Evolutionary conservation across 2,113 vertebrate species (phyloP).

Genomic region (Leptosomus discolor): DNA sequence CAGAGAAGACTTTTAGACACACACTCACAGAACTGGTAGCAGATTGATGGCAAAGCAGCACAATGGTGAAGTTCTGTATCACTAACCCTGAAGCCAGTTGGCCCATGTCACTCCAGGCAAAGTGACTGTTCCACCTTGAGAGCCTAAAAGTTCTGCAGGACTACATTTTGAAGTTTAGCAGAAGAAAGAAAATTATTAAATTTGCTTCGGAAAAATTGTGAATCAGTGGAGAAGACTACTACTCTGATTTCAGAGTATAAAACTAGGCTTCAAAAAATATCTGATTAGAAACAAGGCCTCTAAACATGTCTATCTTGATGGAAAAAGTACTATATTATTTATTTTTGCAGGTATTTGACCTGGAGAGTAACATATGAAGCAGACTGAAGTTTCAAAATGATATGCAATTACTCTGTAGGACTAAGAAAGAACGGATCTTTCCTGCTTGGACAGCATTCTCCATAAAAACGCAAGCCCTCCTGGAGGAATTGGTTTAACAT

Average conservation of each 20-base stretch:
- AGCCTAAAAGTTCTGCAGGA: neutral
- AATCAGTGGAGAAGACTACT: neutral
- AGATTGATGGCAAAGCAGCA: neutral
- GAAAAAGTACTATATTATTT: neutral
- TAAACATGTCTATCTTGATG: neutral
- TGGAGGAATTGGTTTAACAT: slow-evolving; percentile 19
- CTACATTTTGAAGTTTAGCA: neutral
- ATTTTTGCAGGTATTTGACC: slow-evolving; percentile 22
- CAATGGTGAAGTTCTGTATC: neutral
- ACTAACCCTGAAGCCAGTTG: neutral
- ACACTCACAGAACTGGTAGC: neutral
- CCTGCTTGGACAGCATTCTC: neutral
- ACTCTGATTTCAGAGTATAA: neutral
- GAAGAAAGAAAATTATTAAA: neutral
- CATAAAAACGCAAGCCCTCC: neutral
- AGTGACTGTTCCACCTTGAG: neutral
- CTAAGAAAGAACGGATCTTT: slow-evolving; percentile 14
- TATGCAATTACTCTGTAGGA: neutral
- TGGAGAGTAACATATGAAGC: neutral
- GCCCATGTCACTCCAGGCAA: neutral
- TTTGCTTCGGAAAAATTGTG: neutral
- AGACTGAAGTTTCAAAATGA: neutral
- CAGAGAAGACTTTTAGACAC: neutral
- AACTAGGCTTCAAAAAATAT: neutral
- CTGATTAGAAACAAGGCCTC: neutral